phyloP scores from a whole-genome alignment of 2,888 invertebrate genomes.

The Labia minor region DNA sequence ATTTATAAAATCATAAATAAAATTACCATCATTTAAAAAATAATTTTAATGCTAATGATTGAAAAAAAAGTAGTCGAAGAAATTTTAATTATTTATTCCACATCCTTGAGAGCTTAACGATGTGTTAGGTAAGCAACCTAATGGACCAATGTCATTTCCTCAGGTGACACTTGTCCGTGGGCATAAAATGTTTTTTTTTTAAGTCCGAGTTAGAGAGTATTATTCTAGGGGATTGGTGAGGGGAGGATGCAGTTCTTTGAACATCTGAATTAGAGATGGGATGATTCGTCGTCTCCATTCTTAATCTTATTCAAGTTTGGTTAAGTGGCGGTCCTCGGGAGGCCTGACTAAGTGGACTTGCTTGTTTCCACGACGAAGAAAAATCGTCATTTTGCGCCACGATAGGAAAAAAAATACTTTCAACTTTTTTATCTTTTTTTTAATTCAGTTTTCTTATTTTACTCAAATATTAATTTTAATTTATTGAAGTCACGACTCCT shows the following conservation, averaged over 20 bases:
- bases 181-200: neutral
- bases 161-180: slow-evolving; percentile 16
- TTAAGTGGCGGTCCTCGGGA: slow-evolving; percentile 22
- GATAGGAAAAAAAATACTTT: slow-evolving; percentile 33
- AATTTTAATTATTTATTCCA: too few species aligned
- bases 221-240: neutral
- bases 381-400: slow-evolving; percentile 43
- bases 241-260: neutral
- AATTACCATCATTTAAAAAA: too few species aligned
- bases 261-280: slow-evolving; percentile 19
- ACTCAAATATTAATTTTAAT: slow-evolving; percentile 13
- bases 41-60: too few species aligned
- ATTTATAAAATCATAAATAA: too few species aligned
- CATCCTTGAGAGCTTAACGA: too few species aligned
- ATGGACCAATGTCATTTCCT: neutral
- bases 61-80: too few species aligned
- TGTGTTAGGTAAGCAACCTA: neutral
- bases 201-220: too few species aligned
- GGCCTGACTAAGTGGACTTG: slow-evolving; percentile 44
- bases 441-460: slow-evolving; percentile 1
- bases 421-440: neutral
- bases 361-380: slow-evolving; percentile 44
- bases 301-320: slow-evolving; percentile 22
- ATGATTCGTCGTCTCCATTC: slow-evolving; percentile 20
- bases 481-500: neutral